Evolutionary conservation across 2,888 invertebrate genomes (phyloP).

Genomic region (Arge pagana): DNA sequence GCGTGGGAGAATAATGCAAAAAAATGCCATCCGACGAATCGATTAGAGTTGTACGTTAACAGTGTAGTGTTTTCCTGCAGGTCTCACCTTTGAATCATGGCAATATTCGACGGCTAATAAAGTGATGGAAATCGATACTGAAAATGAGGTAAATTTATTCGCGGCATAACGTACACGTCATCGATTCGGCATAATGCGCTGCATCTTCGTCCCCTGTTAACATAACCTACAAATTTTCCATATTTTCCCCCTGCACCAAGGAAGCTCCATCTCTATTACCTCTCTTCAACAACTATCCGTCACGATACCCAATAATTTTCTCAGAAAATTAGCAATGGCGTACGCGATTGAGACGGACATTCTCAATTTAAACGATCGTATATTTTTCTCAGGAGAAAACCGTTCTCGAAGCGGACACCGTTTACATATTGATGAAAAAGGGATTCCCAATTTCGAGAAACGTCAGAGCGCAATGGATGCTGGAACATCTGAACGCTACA

Average conservation of each 20-base stretch:
- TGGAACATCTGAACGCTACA: conserved; percentile 68
- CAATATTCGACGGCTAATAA: not conserved
- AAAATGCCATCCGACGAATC: not conserved
- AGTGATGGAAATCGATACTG: conserved; percentile 6
- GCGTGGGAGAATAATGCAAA: not conserved
- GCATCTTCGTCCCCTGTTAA: not conserved
- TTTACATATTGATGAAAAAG: conserved; percentile 72
- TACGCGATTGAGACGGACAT: not conserved
- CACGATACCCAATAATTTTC: not conserved
- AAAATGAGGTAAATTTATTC: conserved; percentile 11
- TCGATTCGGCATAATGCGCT: not conserved
- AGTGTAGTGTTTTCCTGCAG: not conserved
- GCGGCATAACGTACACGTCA: too few relatives aligned
- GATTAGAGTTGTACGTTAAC: not conserved
- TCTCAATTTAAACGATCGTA: conserved; percentile 5
- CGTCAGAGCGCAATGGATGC: conserved; percentile 75
- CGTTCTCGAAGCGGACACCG: conserved; percentile 65
- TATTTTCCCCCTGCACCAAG: not conserved
- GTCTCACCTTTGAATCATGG: not conserved
- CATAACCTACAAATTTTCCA: conserved; percentile 3
- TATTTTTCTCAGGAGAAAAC: conserved; percentile 43
- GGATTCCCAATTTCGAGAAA: conserved; percentile 75
- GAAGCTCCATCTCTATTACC: not conserved
- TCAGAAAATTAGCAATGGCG: not conserved
- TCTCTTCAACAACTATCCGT: not conserved